phyloP scores from a whole-genome alignment of 2,797 vertebrate genomes.

The Chelidonichthys spinosus region DNA sequence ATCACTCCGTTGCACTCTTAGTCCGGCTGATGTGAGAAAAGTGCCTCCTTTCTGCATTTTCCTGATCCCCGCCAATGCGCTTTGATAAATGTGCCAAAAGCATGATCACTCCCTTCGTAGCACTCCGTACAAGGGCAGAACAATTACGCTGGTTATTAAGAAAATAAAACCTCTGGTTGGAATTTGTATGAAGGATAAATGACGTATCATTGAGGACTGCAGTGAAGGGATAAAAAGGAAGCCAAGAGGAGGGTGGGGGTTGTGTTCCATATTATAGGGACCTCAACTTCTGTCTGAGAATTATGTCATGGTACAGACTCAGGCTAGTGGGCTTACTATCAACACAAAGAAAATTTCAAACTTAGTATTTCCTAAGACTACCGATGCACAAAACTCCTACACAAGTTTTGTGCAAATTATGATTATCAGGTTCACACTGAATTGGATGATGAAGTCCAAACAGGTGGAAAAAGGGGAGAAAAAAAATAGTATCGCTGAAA shows the following conservation, averaged over 20 bases:
- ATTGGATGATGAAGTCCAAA: slow-evolving; percentile 81
- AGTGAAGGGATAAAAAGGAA: slow-evolving; percentile 52
- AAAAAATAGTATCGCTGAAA: slow-evolving; percentile 69
- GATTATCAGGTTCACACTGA: slow-evolving; percentile 62
- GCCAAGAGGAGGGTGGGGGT: slow-evolving; percentile 19
- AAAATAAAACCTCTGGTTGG: slow-evolving; percentile 78
- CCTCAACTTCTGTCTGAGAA: slow-evolving; percentile 49
- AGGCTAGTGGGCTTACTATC: neutral
- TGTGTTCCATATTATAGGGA: slow-evolving; percentile 39
- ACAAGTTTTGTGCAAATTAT: slow-evolving; percentile 73
- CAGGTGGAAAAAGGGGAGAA: slow-evolving; percentile 67
- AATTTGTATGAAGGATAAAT: slow-evolving; percentile 79
- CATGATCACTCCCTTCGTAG: slow-evolving; percentile 83
- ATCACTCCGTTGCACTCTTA: slow-evolving; percentile 97
- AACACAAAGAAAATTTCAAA: slow-evolving; percentile 36
- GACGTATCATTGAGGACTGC: slow-evolving; percentile 69
- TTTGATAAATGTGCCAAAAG: slow-evolving; percentile 93
- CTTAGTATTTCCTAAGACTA: slow-evolving; percentile 46
- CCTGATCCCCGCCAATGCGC: slow-evolving; percentile 68
- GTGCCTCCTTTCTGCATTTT: slow-evolving; percentile 77
- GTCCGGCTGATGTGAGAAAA: slow-evolving; percentile 86
- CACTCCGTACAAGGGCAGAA: slow-evolving; percentile 81
- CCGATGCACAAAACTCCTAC: slow-evolving; percentile 37
- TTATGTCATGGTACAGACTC: slow-evolving; percentile 29
- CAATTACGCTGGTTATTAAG: slow-evolving; percentile 86